Conservation (phyloP, 2,113 vertebrate genomes). For the Polypterus senegalus region DNA sequence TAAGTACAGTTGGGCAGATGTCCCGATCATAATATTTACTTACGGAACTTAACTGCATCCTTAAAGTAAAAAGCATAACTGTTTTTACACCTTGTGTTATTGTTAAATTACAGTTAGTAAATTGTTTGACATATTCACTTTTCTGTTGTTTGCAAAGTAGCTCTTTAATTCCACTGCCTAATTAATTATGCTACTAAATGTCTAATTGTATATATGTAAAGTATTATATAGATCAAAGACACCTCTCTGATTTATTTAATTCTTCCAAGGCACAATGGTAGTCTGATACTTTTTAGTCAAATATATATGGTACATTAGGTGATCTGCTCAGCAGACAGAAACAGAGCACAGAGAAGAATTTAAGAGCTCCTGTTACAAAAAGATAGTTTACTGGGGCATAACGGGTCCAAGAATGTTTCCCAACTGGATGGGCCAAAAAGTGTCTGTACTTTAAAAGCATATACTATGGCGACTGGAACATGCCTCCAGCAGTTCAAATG, state of each 20-base stretch:
- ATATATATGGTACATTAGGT: too few species aligned
- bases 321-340: too few species aligned
- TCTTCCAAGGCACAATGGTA: not conserved
- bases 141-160: slow-evolving; percentile 25
- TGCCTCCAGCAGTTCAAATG: too few species aligned
- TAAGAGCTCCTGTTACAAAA: too few species aligned
- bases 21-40: too few species aligned
- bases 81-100: not conserved
- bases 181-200: slow-evolving; percentile 34
- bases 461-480: too few species aligned
- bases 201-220: slow-evolving; percentile 29
- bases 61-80: not conserved
- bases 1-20: too few species aligned
- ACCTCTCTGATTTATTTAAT: not conserved
- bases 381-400: too few species aligned
- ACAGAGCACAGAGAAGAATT: too few species aligned
- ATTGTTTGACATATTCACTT: slow-evolving; percentile 38
- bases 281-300: not conserved
- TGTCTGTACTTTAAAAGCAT: too few species aligned
- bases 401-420: too few species aligned
- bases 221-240: slow-evolving; percentile 20
- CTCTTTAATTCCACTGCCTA: slow-evolving; percentile 36
- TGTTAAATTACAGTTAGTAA: slow-evolving; percentile 31
- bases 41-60: not conserved
- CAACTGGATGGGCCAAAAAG: too few species aligned